Evolutionary conservation across 2,888 invertebrate genomes (phyloP).

Genomic region (Aethes cnicana): DNA sequence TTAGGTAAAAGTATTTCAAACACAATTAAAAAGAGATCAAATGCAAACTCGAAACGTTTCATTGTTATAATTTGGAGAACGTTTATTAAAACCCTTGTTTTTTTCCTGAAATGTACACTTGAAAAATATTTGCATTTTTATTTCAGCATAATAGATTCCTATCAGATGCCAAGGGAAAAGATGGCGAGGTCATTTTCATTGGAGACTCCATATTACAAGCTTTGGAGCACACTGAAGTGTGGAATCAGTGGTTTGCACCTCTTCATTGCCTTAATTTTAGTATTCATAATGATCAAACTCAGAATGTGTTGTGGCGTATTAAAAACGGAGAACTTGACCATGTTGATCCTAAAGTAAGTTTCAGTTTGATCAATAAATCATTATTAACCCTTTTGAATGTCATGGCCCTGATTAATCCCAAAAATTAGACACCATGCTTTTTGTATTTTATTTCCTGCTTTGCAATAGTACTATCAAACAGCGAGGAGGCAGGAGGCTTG

Average conservation of each 20-base stretch:
- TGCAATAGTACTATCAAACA: too few species aligned
- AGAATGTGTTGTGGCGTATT: slow-evolving; percentile 95
- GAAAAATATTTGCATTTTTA: slow-evolving; percentile 33
- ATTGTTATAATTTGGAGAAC: background rate
- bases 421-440: too few species aligned
- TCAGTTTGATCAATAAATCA: background rate
- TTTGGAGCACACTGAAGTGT: slow-evolving; percentile 91
- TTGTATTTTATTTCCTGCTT: too few species aligned
- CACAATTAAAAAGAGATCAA: too few species aligned
- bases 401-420: background rate
- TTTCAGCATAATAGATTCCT: slow-evolving; percentile 93
- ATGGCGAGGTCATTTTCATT: slow-evolving; percentile 95
- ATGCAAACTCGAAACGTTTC: too few species aligned
- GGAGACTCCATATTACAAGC: slow-evolving; percentile 94
- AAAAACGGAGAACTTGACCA: slow-evolving; percentile 94
- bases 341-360: slow-evolving; percentile 91
- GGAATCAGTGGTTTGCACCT: slow-evolving; percentile 95
- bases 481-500: too few species aligned
- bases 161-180: slow-evolving; percentile 92
- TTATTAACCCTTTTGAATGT: background rate
- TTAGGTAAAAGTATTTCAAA: too few species aligned
- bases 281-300: slow-evolving; percentile 92
- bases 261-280: slow-evolving; percentile 96
- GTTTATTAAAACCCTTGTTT: too few species aligned
- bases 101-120: background rate